Evolutionary conservation across 2,113 vertebrate genomes (phyloP).

Genomic region (Amia ocellicauda): DNA sequence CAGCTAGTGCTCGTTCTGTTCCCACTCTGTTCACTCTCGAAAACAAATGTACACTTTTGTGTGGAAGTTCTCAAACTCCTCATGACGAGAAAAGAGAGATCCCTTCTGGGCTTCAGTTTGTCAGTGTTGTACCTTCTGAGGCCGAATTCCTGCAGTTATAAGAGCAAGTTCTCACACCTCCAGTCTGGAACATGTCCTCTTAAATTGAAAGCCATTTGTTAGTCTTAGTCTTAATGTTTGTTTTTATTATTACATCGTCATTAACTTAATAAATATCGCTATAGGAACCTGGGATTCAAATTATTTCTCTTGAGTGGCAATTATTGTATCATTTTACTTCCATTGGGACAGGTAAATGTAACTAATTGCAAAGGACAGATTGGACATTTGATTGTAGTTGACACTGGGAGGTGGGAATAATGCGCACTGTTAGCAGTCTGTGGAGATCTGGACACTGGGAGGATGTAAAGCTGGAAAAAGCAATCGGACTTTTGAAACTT

Average conservation of each 20-base stretch:
- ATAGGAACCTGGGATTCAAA: neutral
- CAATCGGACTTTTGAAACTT: too few relatives aligned
- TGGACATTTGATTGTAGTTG: too few relatives aligned
- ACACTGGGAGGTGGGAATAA: too few relatives aligned
- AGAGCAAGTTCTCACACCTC: neutral
- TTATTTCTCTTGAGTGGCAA: constrained; percentile 10
- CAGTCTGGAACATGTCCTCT: neutral
- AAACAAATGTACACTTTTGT: too few relatives aligned
- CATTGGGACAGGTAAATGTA: too few relatives aligned
- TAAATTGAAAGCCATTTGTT: constrained; percentile 1
- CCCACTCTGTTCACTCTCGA: constrained; percentile 33
- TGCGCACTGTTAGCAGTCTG: too few relatives aligned
- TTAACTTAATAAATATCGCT: neutral
- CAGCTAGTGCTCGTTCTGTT: constrained; percentile 22
- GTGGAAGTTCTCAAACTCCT: too few relatives aligned
- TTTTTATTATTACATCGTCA: neutral
- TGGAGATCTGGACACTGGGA: too few relatives aligned
- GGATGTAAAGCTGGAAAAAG: too few relatives aligned
- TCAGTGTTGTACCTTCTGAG: neutral
- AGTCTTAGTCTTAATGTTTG: neutral
- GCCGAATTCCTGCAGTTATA: neutral
- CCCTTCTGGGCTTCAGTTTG: constrained; percentile 23
- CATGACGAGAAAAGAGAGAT: too few relatives aligned
- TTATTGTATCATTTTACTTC: too few relatives aligned
- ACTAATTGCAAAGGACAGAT: too few relatives aligned